Evolutionary conservation across 1,140 invertebrate species (phyloP).

Genomic region (Leptinotarsa lineolata): DNA sequence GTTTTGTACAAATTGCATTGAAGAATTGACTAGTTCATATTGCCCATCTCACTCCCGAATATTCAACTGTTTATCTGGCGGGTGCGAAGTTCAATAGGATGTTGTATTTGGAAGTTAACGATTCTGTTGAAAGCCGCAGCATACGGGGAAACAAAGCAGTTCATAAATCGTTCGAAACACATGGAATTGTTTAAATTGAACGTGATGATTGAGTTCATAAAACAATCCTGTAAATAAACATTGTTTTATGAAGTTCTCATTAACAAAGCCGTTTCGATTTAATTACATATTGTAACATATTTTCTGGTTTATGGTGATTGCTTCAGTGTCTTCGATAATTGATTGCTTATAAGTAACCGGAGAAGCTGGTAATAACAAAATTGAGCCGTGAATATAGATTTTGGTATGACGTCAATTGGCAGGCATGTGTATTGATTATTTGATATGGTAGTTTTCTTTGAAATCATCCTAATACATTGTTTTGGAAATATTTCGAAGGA

Average conservation of each 20-base stretch:
- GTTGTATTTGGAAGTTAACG: conserved; percentile 36
- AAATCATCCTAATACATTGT: too few species aligned
- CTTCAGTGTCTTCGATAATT: conserved; percentile 10
- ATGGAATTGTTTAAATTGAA: conserved; percentile 46
- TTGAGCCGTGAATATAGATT: too few species aligned
- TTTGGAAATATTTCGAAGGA: too few species aligned
- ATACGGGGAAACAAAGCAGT: conserved; percentile 45
- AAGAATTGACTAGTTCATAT: background rate
- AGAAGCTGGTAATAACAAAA: background rate
- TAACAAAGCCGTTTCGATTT: conserved; percentile 28
- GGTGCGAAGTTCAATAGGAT: conserved; percentile 16
- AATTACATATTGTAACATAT: conserved; percentile 30
- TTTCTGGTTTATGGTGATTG: conserved; percentile 23
- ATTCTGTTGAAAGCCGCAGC: conserved; percentile 39
- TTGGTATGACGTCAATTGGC: too few species aligned
- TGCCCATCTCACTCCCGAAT: conserved; percentile 12
- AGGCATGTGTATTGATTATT: too few species aligned
- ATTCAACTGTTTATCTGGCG: conserved; percentile 21
- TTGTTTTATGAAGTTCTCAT: conserved; percentile 43
- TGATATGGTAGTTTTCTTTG: too few species aligned
- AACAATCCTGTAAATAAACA: conserved; percentile 45
- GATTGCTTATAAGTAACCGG: background rate
- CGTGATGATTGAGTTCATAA: conserved; percentile 46
- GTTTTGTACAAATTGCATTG: too few species aligned
- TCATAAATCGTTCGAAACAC: conserved; percentile 45